A percentile compares a stretch with the other conserved stretches of the same genome.
Evolutionary conservation across 2,888 invertebrate species (phyloP).

Genomic region (Trissolcus brochymenae): DNA sequence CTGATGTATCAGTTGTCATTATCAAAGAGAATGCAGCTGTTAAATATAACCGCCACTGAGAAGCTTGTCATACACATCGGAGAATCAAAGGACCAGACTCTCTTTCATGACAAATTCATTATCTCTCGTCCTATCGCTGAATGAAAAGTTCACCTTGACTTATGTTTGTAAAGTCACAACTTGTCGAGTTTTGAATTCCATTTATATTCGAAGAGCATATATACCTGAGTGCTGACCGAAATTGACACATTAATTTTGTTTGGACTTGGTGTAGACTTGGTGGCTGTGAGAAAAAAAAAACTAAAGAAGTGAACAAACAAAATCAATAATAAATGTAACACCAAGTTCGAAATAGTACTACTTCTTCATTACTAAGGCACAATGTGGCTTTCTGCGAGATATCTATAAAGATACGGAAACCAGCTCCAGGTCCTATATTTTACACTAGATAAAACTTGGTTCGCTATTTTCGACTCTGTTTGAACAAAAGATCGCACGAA

Average conservation of each 20-base stretch:
- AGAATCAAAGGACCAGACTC: constrained; percentile 42
- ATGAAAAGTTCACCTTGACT: constrained; percentile 50
- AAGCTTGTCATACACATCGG: constrained; percentile 24
- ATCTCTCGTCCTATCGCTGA: constrained; percentile 29
- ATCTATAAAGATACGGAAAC: constrained; percentile 14
- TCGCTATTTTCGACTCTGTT: constrained; percentile 30
- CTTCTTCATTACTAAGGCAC: not conserved
- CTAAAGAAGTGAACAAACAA: no score
- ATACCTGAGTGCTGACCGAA: no score
- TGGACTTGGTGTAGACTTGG: no score
- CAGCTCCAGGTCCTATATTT: constrained; percentile 17
- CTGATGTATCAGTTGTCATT: constrained; percentile 54
- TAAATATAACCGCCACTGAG: constrained; percentile 46
- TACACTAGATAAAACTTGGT: constrained; percentile 30
- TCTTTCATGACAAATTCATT: constrained; percentile 43
- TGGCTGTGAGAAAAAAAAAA: no score
- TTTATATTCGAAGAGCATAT: no score
- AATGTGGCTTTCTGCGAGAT: constrained; percentile 1
- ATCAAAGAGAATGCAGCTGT: constrained; percentile 48
- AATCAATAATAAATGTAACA: no score
- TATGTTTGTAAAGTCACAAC: constrained; percentile 29
- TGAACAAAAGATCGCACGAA: constrained; percentile 23
- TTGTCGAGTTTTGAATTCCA: constrained; percentile 28
- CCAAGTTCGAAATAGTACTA: no score
- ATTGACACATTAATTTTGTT: no score